Evolutionary conservation across 1,140 invertebrate species (phyloP), one percentile per base, ranked within the genome.

Genomic region (Heliconius hewitsoni): DNA sequence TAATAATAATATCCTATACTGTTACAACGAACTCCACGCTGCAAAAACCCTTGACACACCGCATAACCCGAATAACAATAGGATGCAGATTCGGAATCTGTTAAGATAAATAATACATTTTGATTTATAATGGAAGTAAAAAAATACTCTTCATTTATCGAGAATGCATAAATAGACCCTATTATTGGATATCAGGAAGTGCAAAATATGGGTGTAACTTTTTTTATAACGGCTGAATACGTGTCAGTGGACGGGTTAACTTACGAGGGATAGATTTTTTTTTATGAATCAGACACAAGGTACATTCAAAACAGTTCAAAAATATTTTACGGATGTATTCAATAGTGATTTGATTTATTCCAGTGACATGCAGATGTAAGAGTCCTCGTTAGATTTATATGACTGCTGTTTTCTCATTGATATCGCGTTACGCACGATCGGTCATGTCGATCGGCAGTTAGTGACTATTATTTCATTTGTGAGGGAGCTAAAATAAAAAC

Each of bases 51-150:
- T 93, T 90, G 90, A 94, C 93, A 94, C 90, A 92, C 93, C 93
- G 85, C 93, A 93, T 82, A 93, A 88, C 87, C 89, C 85, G 88
- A 91, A 91, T 91, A 92, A 94, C 93, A 94, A 94, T 93, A 85
- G 93, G 93, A 94, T 94, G 93, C 93, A 94, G 93, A 94, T 93
- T 93, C 87, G 79, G 88, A 89, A 91, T 91, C 89, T 93, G 87
- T 90, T 92, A 93, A 94, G 92, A 94, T 93, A 94, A 94, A 94
- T 94, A 94, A 94, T 94, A 94, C 92, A 93, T 93, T 94, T 93
- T 94, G 93, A 94, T 94, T 93, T 93, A 94, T 93, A 94, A 94
- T 93, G 84, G 87, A 92, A 86, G 90, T 92, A 91, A 93, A 93
- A 92, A 93, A 93, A 92, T 91, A 93, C 93, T 93, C 92, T 93